Base-by-base conservation (phyloP, 2,797 vertebrate genomes). In the Syngnathus acus region DNA sequence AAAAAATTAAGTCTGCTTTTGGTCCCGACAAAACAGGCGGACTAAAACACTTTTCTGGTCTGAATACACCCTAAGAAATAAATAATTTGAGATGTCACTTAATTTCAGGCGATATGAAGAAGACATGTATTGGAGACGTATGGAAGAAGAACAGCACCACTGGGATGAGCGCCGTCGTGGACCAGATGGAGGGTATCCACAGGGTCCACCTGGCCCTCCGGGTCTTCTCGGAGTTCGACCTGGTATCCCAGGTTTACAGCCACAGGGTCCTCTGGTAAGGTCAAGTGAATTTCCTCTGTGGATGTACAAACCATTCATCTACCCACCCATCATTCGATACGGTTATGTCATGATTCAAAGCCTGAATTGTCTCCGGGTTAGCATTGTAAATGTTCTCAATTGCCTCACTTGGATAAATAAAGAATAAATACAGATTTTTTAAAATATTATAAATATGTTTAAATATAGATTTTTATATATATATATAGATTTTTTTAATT, bases 61-160 rank as follows among this genome's bases (percentile, higher is more conserved):
- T 32, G 26, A 32, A 32, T 32, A 32, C 26, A 32, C 26, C 26
- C 3, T 32, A 32, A 32, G 26, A 32, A 32, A 32, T 32, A 32
- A 32, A 14, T 9, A 45, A 23, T 1, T 62, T 62, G 5, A 21
- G 7, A 17, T 60, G 37, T 19, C 38, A 40, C 38, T 14, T 42
- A 1, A 75, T 76, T 72, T n/a, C 65, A 99, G 97, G 69, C 93
- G 95, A 4, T 98, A 99, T 9, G 96, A 99, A 80, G 97, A 98
- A 65, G 97, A 98, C 73, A 97, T 99, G 95, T 99, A 98, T 85
- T 99, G 97, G 96, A 92, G 97, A 67, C 92, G 97, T 57, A 93
- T 98, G 94, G 96, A 99, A 72, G 96, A 98, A 73, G 95, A 99
- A 23, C 95, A 97, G 21, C 95, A 97, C 74, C 96, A 98, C 77